Percentiles rank a stretch among this genome's conserved stretches.
These are phyloP conservation scores for Chaetodon auriga DNA, from an alignment of 2,113 vertebrate genomes.

Conservation along the genomic window DNA sequence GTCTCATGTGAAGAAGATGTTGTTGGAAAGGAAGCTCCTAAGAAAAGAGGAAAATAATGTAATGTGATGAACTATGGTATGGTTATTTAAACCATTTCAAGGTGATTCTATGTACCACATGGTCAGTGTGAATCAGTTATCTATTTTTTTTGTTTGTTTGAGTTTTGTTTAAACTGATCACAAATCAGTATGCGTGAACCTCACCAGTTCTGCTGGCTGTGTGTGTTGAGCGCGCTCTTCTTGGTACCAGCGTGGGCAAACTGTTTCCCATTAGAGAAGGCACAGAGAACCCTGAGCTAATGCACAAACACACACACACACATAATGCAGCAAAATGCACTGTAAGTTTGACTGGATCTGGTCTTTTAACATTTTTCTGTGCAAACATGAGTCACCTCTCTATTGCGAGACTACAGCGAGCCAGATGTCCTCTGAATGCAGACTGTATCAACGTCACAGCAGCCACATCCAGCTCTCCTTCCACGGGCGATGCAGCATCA, in stretches of 20 bases:
- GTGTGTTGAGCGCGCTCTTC: conserved; percentile 11
- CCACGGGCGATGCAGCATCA: conserved; percentile 28
- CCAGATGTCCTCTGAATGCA: conserved; percentile 88
- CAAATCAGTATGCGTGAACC: not conserved
- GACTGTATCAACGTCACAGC: conserved; percentile 86
- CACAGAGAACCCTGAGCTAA: conserved; percentile 48
- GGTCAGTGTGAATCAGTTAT: not conserved
- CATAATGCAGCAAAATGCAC: not conserved
- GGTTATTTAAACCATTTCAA: no score
- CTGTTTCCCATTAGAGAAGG: conserved; percentile 42
- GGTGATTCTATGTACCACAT: no score
- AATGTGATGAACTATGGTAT: no score
- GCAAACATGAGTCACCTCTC: conserved; percentile 80
- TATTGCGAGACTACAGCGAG: conserved; percentile 71
- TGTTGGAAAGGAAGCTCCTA: no score
- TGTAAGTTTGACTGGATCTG: not conserved
- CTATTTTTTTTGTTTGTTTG: not conserved
- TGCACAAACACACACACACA: conserved; percentile 22
- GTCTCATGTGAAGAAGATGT: no score
- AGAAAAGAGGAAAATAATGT: no score
- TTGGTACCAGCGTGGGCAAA: conserved; percentile 6
- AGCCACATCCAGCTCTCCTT: conserved; percentile 68
- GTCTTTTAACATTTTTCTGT: not conserved
- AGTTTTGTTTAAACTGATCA: not conserved
- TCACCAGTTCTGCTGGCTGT: conserved; percentile 56